Evolutionary conservation across 92 coral and sea anemone species (phyloP), one percentile per base, ranked within the genome.

Genomic region (Montipora capitata): DNA sequence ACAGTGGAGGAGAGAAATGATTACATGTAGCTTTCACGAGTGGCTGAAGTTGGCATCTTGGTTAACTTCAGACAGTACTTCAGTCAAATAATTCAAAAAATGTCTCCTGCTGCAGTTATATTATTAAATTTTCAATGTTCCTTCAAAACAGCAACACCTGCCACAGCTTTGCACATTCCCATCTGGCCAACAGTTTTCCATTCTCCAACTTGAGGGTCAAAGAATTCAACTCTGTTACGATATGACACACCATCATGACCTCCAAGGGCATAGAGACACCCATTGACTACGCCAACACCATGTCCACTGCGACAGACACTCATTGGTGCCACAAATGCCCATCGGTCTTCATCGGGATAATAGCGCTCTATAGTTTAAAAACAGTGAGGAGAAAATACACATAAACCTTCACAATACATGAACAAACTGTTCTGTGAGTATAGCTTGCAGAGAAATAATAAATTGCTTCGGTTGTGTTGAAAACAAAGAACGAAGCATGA

Each of bases 241-340:
- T 95, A 95, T 35, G 96, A 95, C 61, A 91, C 93, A 5, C 98
- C 98, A 75, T 95, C 98, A 66, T 95, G 98, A 2, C 98, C 98
- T 59, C 98, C 98, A 10, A 93, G 91, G 4, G 96, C 98, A 73
- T 95, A 95, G 80, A 95, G 84, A 27, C 94, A 88, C 17, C 94
- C 96, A 87, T 93, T 88, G 0, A 94, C 94, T 16, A 94, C 98
- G 20, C 96, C 91, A 8, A 95, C 96, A 52, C 96, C 98, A 79
- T 95, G 98, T 59, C 98, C 98, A 91, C 98, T 95, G 78, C 98
- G 98, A 16, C 95, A 92, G 2, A 95, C 98, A 83, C 92, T 95
- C 98, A 95, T 95, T 20, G 98, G 98, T 20, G 98, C 98, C 43
- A 95, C 95, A 74, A 90, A 91, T 13, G 98, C 94, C 98, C 98